Percentiles rank a stretch among this genome's conserved stretches.
Conservation (phyloP, 2,888 invertebrate genomes). For the Axea sp. region DNA sequence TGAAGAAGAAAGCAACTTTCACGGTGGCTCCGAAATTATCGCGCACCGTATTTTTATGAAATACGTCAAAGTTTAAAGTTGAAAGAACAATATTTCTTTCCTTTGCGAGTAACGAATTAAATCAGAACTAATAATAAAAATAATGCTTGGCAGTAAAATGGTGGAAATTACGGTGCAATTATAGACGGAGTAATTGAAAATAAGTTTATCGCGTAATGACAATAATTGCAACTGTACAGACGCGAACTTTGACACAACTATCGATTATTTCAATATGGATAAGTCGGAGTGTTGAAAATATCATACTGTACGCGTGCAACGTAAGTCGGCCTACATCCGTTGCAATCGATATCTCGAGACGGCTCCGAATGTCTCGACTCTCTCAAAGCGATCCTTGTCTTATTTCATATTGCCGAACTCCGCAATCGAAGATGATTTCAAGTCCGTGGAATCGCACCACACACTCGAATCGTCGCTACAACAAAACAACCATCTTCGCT, state of each 20-base stretch:
- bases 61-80: too few relatives aligned
- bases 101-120: too few relatives aligned
- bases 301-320: constrained; percentile 48
- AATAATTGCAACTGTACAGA: constrained; percentile 16
- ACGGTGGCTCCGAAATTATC: too few relatives aligned
- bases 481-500: constrained; percentile 15
- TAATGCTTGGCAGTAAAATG: constrained; percentile 26
- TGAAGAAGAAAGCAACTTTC: too few relatives aligned
- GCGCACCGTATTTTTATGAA: too few relatives aligned
- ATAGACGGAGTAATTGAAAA: not conserved
- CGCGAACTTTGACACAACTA: constrained; percentile 30
- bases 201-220: not conserved
- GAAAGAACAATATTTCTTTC: too few relatives aligned
- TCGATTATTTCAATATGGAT: constrained; percentile 34
- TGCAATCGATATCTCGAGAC: constrained; percentile 62
- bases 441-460: not conserved
- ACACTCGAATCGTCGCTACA: constrained; percentile 1
- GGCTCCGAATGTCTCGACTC: constrained; percentile 55
- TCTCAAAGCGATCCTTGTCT: constrained; percentile 59
- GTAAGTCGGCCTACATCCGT: constrained; percentile 64
- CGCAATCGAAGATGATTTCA: constrained; percentile 29
- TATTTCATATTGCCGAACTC: constrained; percentile 40
- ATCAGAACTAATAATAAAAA: not conserved
- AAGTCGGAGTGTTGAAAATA: constrained; percentile 34
- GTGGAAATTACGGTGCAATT: not conserved